Conservation (phyloP, 2,888 invertebrate species). For the Corbicula japonica region DNA sequence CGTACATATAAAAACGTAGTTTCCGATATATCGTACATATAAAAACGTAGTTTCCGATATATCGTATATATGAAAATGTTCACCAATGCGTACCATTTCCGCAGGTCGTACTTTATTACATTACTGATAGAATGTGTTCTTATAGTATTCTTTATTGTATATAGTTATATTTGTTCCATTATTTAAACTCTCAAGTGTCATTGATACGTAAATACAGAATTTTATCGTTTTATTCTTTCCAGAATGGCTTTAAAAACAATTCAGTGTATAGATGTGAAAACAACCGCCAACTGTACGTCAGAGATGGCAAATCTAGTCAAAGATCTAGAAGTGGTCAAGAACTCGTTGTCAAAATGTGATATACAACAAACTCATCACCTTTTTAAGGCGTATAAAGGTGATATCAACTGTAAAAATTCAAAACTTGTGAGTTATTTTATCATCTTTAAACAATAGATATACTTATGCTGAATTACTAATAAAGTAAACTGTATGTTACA, state of each 20-base stretch:
- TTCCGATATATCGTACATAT: too few relatives aligned
- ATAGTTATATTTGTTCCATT: not conserved
- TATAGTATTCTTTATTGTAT: too few relatives aligned
- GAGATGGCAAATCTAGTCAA: not conserved
- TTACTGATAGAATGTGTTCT: too few relatives aligned
- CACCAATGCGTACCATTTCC: too few relatives aligned
- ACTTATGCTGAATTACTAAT: not conserved
- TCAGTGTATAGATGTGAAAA: not conserved
- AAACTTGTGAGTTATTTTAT: not conserved
- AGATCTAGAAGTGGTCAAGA: not conserved
- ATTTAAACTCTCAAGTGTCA: not conserved
- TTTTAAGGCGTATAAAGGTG: not conserved
- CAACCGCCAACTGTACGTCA: not conserved
- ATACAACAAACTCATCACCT: not conserved
- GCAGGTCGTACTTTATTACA: too few relatives aligned
- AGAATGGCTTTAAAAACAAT: not conserved
- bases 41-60: too few relatives aligned
- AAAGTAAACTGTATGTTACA: not conserved
- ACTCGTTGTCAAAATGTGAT: conserved; percentile 2
- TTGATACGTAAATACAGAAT: not conserved
- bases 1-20: too few relatives aligned
- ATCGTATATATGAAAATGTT: too few relatives aligned
- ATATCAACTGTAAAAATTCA: not conserved
- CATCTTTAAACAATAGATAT: not conserved
- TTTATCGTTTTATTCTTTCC: not conserved